Conservation (phyloP, 2,888 invertebrate species). For the Cheilosia vernalis region DNA sequence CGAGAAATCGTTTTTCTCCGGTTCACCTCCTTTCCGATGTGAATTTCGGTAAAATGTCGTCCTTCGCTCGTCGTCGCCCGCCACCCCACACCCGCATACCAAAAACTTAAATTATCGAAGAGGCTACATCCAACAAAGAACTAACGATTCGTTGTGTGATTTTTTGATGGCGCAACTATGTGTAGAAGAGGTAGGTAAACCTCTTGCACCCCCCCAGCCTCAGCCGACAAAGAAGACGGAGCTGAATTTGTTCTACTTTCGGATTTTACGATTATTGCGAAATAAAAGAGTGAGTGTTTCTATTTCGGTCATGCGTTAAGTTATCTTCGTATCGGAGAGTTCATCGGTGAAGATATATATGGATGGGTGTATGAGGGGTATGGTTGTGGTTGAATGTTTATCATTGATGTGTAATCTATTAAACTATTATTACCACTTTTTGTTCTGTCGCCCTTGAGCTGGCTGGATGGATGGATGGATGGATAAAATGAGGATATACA, state of each 20-base stretch:
- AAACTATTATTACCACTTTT: constrained; percentile 62
- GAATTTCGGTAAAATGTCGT: constrained; percentile 7
- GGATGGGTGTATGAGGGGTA: constrained; percentile 4
- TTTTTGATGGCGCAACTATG: constrained; percentile 54
- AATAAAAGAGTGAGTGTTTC: constrained; percentile 68
- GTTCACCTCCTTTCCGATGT: constrained; percentile 46
- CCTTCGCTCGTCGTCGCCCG: neutral
- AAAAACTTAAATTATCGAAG: constrained; percentile 40
- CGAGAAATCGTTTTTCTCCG: constrained; percentile 48
- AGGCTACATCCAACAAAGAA: constrained; percentile 52
- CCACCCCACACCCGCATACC: neutral
- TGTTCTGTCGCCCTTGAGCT: constrained; percentile 36
- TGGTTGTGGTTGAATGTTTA: constrained; percentile 57
- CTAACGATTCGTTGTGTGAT: constrained; percentile 55
- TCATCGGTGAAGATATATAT: constrained; percentile 14
- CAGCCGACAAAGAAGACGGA: neutral
- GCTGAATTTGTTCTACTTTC: constrained; percentile 69
- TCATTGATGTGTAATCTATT: constrained; percentile 47
- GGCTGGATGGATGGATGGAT: constrained; percentile 9
- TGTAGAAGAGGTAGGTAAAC: neutral
- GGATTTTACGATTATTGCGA: constrained; percentile 71
- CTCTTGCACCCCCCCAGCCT: neutral
- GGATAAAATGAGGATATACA: neutral
- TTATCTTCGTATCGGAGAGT: constrained; percentile 17
- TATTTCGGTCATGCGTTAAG: constrained; percentile 60